Base-by-base conservation (phyloP, 2,888 invertebrate species). In the Notodonta ziczac region DNA sequence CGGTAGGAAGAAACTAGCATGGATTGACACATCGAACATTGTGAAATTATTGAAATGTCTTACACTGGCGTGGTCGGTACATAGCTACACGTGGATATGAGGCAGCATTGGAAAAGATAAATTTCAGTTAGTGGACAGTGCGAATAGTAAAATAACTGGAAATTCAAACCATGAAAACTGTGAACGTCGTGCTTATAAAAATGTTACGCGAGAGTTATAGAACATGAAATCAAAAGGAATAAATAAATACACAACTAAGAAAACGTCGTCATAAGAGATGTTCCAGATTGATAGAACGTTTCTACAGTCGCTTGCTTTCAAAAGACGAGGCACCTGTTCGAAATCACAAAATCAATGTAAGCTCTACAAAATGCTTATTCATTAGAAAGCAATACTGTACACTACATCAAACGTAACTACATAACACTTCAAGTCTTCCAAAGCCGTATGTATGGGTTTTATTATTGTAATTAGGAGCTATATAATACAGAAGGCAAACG, bases 51-150 rank as follows among this genome's bases (percentile, higher is more conserved):
- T 74, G 70, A 71, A 80, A 80, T 83, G 78, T 91, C 95, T 95
- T 95, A 95, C 95, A 95, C 94, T 94, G 95, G 95, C 83, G 95
- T 95, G 88, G 95, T 94, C 88, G 94, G 93, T 83, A 94, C 87
- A 91, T 94, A 94, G 86, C 94, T 94, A 91, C 76, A 89, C 79
- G 89, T 87, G 88, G 80, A 81, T 73, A 74, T 82, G 79, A 84
- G 89, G 94, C 93, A 94, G 94, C 94, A 93, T 94, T 90, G 83
- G 87, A 83, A 84, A 84, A 85, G 77, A 87, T 56, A 74, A 82
- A 67, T 76, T 79, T 69, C 60, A 76, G 82, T 88, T 87, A 89
- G 87, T 89, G 78, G 74, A 73, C 69, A 74, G 87, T 88, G 86
- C 85, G 74, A 75, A 69, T 69, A 68, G 53, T 69, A 65, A 66